Evolutionary conservation across 2,797 vertebrate genomes (phyloP), one percentile per base, ranked within the genome.

Genomic region (Rhinichthys osculus): DNA sequence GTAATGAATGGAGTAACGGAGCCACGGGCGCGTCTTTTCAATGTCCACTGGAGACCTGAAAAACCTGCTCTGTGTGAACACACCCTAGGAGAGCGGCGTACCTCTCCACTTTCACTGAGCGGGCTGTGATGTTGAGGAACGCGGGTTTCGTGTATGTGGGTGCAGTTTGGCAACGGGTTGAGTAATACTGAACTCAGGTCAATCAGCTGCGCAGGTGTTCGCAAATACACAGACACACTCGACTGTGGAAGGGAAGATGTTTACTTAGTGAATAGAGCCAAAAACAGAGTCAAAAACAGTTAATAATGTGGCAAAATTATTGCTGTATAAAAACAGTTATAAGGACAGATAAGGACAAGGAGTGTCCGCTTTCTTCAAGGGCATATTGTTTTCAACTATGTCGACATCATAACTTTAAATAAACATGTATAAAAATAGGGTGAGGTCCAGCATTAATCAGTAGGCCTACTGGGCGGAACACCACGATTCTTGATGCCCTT

Each of bases 31-130:
- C 89, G 90, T 79, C 91, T 90, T 94, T 94, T 92, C 90, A 91
- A 77, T 78, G 78, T 33, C 70, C 40, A 67, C 44, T 17, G 82
- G 59, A 85, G 14, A 91, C 89, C 84, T 50, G 90, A 90, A 90
- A 93, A 93, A 95, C 94, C 91, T 9, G 92, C 92, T 93, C 81
- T 84, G 76, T 54, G 10, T 64, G 42, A 91, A 91, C 94, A 94
- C 94, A 90, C 95, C 94, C 92, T 86, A 79, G 83, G 76, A 78
- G 50, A 85, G 76, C 5, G 47, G 7, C 30, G 21, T 11, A 14
- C 7, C 17, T 14, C 38, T 64, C 19, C 66, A 47, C 33, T 30
- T 64, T 52, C 35, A 27, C 62, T 57, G 8, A 38, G 50, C 73
- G 44, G 59, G 10, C 5, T 52, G 73, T 27, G 72, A 42, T 17